Conservation (phyloP, 2,113 vertebrate species). For the Cariama cristata region DNA sequence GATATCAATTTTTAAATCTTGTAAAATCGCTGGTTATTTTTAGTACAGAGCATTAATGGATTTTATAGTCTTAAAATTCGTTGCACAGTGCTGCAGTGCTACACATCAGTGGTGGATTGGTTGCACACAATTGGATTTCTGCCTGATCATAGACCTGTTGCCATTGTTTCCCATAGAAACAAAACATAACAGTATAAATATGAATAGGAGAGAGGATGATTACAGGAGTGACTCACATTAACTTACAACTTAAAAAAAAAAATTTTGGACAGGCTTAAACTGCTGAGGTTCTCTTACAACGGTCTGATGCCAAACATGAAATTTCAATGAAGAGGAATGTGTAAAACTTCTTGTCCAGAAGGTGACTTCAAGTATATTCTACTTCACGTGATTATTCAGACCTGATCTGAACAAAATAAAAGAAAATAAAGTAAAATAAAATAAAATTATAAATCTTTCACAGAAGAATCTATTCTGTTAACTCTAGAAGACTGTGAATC, state of each 20-base stretch:
- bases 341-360: conserved; percentile 35
- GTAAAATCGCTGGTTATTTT: conserved; percentile 9
- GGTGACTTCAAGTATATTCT: conserved; percentile 15
- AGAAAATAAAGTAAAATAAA: not conserved
- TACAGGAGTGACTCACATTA: conserved; percentile 63
- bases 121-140: not conserved
- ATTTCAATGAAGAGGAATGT: conserved; percentile 46
- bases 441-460: not conserved
- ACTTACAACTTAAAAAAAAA: conserved; percentile 50
- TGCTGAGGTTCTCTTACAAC: conserved; percentile 16
- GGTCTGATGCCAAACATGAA: conserved; percentile 49
- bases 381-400: not conserved
- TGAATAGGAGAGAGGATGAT: conserved; percentile 46
- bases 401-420: not conserved
- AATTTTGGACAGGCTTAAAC: conserved; percentile 29
- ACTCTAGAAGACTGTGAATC: not conserved
- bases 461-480: not conserved
- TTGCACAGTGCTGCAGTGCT: not conserved
- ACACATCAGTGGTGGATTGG: not conserved
- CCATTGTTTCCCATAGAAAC: conserved; percentile 69
- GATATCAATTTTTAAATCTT: not conserved
- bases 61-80: conserved; percentile 23
- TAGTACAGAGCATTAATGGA: not conserved
- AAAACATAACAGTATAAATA: conserved; percentile 68
- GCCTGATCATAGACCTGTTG: conserved; percentile 40